Conservation (phyloP, 2,797 vertebrate genomes). For the Mormyrops boulengeri region DNA sequence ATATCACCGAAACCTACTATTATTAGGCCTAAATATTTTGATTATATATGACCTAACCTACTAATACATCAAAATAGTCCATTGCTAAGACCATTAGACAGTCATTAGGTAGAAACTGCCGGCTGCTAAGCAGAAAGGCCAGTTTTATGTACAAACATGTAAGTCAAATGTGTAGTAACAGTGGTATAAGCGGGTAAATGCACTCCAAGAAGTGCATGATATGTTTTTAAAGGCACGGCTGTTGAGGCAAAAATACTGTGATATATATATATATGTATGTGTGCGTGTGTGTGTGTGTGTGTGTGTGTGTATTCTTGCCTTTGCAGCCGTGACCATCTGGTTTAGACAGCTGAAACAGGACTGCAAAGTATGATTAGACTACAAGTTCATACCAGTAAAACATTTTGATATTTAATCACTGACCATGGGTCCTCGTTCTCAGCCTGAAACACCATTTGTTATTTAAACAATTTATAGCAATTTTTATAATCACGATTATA, state of each 20-base stretch:
- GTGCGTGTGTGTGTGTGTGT: too few species aligned
- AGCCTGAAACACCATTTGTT: background rate
- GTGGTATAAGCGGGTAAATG: background rate
- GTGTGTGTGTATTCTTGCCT: too few species aligned
- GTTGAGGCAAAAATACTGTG: background rate
- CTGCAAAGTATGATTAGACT: background rate
- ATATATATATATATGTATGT: background rate
- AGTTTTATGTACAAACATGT: background rate
- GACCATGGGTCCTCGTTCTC: background rate
- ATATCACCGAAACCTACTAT: background rate
- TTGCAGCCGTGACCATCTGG: background rate
- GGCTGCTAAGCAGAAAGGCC: background rate
- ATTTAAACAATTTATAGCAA: background rate
- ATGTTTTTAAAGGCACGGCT: background rate
- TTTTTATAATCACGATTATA: background rate
- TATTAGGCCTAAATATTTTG: background rate
- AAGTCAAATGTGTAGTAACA: background rate
- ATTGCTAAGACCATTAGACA: background rate
- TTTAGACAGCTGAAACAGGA: background rate
- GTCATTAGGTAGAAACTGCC: background rate
- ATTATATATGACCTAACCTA: background rate
- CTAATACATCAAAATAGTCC: background rate
- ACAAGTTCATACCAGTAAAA: background rate
- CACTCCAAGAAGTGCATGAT: background rate
- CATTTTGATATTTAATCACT: background rate